phyloP scores from a whole-genome alignment of 2,888 invertebrate species.

The Chorisops tibialis region DNA sequence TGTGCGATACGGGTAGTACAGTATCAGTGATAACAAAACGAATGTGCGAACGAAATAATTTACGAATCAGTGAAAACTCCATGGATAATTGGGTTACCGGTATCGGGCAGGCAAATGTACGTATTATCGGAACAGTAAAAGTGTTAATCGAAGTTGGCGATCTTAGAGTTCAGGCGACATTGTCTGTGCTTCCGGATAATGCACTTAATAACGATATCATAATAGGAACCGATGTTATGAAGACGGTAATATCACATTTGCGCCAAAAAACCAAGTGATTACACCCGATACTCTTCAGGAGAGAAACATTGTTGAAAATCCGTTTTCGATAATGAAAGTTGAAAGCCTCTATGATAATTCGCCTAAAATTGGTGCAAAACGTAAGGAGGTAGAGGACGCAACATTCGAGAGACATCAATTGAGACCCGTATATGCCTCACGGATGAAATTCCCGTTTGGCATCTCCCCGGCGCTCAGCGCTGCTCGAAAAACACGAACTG shows the following conservation, averaged over 20 bases:
- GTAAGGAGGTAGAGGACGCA: background rate
- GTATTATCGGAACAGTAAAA: background rate
- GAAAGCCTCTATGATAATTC: background rate
- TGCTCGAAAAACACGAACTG: background rate
- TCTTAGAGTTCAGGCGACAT: background rate
- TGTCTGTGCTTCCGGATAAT: background rate
- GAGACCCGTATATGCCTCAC: background rate
- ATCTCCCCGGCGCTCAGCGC: background rate
- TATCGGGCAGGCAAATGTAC: background rate
- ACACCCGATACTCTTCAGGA: background rate
- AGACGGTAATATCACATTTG: background rate
- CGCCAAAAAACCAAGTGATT: background rate
- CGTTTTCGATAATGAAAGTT: background rate
- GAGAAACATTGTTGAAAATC: background rate
- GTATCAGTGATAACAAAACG: background rate
- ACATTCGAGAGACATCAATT: background rate
- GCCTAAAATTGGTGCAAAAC: background rate
- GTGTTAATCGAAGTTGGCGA: background rate
- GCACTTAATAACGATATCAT: background rate
- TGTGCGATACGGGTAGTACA: background rate
- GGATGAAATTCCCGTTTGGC: background rate
- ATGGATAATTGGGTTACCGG: background rate
- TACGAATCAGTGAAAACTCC: background rate
- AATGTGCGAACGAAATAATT: background rate
- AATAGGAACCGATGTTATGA: background rate